Conservation (phyloP, 1,140 invertebrate genomes). For the Teleopsis dalmanni region DNA sequence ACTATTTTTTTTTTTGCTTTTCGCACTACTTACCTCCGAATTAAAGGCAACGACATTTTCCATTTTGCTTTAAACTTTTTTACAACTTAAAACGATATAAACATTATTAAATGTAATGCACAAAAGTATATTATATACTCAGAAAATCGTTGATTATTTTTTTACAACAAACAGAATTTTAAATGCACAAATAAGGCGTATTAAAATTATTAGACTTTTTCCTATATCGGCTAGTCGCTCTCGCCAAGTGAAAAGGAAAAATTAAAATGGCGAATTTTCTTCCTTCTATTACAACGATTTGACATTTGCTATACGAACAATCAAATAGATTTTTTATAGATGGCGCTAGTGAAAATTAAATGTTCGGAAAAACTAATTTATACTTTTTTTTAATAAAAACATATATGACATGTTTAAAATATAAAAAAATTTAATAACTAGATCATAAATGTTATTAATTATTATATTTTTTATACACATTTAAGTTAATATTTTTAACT, state of each 20-base stretch:
- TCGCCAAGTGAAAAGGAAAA: conserved; percentile 7
- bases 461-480: too few species aligned
- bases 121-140: neutral
- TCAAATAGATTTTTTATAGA: too few species aligned
- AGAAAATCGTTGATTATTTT: conserved; percentile 2
- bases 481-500: too few species aligned
- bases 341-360: too few species aligned
- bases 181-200: neutral
- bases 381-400: too few species aligned
- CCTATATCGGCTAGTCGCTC: conserved; percentile 5
- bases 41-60: conserved; percentile 42
- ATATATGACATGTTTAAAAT: too few species aligned
- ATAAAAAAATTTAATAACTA: too few species aligned
- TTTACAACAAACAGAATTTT: too few species aligned
- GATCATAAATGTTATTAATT: too few species aligned
- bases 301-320: neutral
- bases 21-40: conserved; percentile 37
- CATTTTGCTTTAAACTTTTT: conserved; percentile 28
- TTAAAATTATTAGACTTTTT: conserved; percentile 7
- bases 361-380: too few species aligned
- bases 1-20: neutral
- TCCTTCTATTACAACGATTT: neutral
- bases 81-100: neutral
- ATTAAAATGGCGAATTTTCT: conserved; percentile 13
- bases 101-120: too few species aligned